These are phyloP conservation scores for Dicrostonyx torquatus DNA, from an alignment of 2,797 vertebrate species.

Conservation along the genomic window DNA sequence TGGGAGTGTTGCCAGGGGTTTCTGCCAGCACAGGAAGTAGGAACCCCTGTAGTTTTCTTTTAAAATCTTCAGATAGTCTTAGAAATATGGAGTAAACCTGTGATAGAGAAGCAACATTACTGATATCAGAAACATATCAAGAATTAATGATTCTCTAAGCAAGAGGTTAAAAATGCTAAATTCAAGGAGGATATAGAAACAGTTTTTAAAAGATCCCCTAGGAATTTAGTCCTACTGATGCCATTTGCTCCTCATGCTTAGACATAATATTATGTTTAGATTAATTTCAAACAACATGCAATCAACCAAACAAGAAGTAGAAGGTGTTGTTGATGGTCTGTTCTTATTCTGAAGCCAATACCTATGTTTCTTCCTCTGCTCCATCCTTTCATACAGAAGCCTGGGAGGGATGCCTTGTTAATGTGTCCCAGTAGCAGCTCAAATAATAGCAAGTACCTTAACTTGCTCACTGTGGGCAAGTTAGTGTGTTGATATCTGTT, in stretches of 20 bases:
- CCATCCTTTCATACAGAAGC: background rate
- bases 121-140: background rate
- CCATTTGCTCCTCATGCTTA: background rate
- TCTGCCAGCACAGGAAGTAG: background rate
- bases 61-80: background rate
- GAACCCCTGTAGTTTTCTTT: background rate
- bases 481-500: background rate
- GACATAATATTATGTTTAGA: background rate
- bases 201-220: background rate
- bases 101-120: background rate
- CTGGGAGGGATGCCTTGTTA: background rate
- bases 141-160: background rate
- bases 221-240: background rate
- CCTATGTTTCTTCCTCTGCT: background rate
- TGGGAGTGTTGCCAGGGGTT: background rate
- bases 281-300: background rate
- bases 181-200: background rate
- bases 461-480: background rate
- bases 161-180: background rate
- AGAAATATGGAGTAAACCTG: background rate
- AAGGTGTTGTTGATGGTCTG: background rate
- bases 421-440: background rate
- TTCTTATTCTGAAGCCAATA: background rate
- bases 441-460: background rate
- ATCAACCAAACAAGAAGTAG: background rate